Evolutionary conservation across 2,113 vertebrate genomes (phyloP), one percentile per base, ranked within the genome.

Genomic region (Sander vitreus): DNA sequence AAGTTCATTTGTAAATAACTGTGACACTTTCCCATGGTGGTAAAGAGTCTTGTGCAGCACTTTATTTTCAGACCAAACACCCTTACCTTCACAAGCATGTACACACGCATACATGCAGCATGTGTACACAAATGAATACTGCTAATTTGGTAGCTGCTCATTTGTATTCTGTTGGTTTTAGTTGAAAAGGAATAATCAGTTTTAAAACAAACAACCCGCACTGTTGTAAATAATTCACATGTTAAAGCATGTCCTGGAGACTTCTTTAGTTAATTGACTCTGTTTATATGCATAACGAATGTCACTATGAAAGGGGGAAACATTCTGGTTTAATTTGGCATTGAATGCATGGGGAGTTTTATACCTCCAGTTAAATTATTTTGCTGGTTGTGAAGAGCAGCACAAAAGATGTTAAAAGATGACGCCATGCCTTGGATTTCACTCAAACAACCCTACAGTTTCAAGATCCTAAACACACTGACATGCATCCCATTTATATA

Each of bases 401-500:
- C 85, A 74, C 63, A 84, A 54, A 81, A 91, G 70, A 88, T 82
- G 75, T 57, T 80, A 11, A 75, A 23, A 73, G 50, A 86, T 88
- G 81, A 90, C 30, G 65, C 25, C 27, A 74, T 86, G 48, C 66
- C 72, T 76, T 88, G 72, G 86, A 74, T 81, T 83, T 30, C 64
- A 72, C 66, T 75, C 30, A 80, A 85, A 67, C 54, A 80, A 55
- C 53, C 25, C 77, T 62, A 76, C 83, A 70, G 15, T 84, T 85
- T 83, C 53, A 80, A 85, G 91, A 73, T 72, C 45, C 53, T 51
- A n/a, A 77, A 82, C 1, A 59, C 80, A 80, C 66, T 69, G 69
- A 78, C 77, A 88, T 60, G 73, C 66, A 59, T 83, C 67, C n/a
- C 80, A 70, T 91, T 91, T 85, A 92, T 82, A 92, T 82, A 80